Evolutionary conservation across 2,888 invertebrate genomes (phyloP), one percentile per base, ranked within the genome.

Genomic region (Melanotus villosus): DNA sequence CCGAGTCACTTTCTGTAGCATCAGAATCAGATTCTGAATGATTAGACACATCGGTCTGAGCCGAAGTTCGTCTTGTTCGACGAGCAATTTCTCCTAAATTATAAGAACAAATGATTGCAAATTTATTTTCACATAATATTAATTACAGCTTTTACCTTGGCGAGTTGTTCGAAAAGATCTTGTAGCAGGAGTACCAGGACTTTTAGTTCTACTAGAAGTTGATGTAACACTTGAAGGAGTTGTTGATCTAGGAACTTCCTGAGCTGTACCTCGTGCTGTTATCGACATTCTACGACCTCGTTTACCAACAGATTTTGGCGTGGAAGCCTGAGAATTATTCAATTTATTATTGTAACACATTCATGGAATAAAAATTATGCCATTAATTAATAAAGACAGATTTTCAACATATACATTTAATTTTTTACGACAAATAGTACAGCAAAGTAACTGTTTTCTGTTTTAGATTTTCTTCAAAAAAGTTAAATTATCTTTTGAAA

Each of bases 171-270:
- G 82, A 65, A 83, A 85, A 5, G 81, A 79, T 43, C 88, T 86
- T 57, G 86, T 86, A 4, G 85, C 84, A 0, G 90, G 88, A 0
- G 89, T 87, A 0, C 89, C 90, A 5, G 90, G 90, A 52, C 90
- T 89, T 73, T 90, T 91, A 1, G 90, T 90, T 50, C 91, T 86
- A 58, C 89, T 89, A 2, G 90, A 88, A 3, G 88, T 88, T 6
- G 90, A 90, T 1, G 89, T 88, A 7, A 89, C 86, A 38, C 90
- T 91, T 0, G 90, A 88, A 0, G 91, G 91, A 0, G 91, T 91
- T 0, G 89, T 89, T 0, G 90, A 90, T 52, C 91, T 85, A 0
- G 88, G 87, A 0, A 87, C 84, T 70, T 84, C 86, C 50, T 75
- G 73, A 7, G 78, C 73, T 6, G 77, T 76, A 68, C 85, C 85